phyloP scores from a whole-genome alignment of 2,888 invertebrate genomes.

The Catonia carolina region DNA sequence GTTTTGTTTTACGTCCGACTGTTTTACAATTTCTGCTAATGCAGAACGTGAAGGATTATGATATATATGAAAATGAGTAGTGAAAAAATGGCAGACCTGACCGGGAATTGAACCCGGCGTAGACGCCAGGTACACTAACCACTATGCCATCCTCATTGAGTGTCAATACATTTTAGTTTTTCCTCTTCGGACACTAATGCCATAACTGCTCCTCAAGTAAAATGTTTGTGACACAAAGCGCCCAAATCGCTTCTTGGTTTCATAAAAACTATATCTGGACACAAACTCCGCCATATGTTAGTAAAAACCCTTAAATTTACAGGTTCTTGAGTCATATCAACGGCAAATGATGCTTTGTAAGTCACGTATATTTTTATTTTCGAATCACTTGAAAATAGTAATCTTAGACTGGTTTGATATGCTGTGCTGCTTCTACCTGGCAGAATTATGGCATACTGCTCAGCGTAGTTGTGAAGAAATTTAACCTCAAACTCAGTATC shows the following conservation, averaged over 20 bases:
- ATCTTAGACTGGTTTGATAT: slow-evolving; percentile 14
- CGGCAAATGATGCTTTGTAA: slow-evolving; percentile 16
- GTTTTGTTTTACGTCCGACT: too few species aligned
- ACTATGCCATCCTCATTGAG: too few species aligned
- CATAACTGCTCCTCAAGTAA: slow-evolving; percentile 16
- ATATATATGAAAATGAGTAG: too few species aligned
- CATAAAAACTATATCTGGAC: slow-evolving; percentile 17
- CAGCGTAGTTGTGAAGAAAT: slow-evolving; percentile 16
- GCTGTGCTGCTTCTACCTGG: slow-evolving; percentile 17
- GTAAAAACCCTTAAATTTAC: slow-evolving; percentile 10
- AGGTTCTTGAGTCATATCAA: slow-evolving; percentile 15
- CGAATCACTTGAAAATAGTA: slow-evolving; percentile 17
- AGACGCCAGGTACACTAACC: too few species aligned
- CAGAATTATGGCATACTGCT: slow-evolving; percentile 16
- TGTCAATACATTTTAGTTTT: slow-evolving; percentile 18
- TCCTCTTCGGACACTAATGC: slow-evolving; percentile 15
- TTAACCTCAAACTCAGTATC: slow-evolving; percentile 1
- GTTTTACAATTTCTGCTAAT: too few species aligned
- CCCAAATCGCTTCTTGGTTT: slow-evolving; percentile 19
- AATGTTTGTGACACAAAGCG: slow-evolving; percentile 14
- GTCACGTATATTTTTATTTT: slow-evolving; percentile 18
- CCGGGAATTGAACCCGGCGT: too few species aligned
- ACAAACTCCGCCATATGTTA: slow-evolving; percentile 9
- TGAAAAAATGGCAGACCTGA: too few species aligned
- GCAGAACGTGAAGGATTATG: too few species aligned